Conservation (phyloP, 2,113 vertebrate genomes). For the Rhynchopsitta pachyrhyncha region DNA sequence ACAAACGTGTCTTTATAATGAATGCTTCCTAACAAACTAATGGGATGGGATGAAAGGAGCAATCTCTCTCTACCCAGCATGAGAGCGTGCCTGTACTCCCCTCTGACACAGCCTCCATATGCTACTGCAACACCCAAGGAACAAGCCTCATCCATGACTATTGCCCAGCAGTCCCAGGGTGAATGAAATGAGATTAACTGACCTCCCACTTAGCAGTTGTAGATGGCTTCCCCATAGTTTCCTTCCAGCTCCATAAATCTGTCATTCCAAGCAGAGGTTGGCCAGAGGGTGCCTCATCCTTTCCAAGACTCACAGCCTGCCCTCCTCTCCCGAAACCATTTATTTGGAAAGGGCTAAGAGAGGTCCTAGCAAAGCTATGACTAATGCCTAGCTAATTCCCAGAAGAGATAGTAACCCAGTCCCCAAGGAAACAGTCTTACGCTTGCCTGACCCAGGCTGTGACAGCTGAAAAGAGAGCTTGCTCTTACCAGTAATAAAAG, state of each 20-base stretch:
- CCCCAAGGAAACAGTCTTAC: not conserved
- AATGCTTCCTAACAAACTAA: not conserved
- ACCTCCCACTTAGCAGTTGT: not conserved
- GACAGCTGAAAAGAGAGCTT: not conserved
- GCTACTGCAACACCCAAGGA: not conserved
- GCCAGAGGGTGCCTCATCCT: not conserved
- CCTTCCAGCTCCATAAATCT: not conserved
- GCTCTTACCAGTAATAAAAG: not conserved
- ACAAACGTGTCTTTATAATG: not conserved
- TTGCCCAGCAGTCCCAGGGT: not conserved
- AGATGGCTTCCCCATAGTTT: not conserved
- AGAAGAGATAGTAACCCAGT: not conserved
- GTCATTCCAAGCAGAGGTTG: not conserved
- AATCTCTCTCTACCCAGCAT: accelerated
- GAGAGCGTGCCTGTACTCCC: accelerated
- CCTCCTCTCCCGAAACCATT: not conserved
- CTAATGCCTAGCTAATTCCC: constrained; percentile 23
- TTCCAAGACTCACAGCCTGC: not conserved
- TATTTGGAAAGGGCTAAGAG: not conserved
- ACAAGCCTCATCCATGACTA: not conserved
- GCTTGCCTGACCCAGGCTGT: not conserved
- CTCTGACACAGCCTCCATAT: not conserved
- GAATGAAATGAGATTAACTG: not conserved
- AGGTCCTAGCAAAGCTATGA: constrained; percentile 9
- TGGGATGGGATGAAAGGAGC: not conserved